Percentiles rank a stretch among this genome's conserved stretches.
Evolutionary conservation across 2,113 vertebrate genomes (phyloP).

Genomic region (Caracal caracal): DNA sequence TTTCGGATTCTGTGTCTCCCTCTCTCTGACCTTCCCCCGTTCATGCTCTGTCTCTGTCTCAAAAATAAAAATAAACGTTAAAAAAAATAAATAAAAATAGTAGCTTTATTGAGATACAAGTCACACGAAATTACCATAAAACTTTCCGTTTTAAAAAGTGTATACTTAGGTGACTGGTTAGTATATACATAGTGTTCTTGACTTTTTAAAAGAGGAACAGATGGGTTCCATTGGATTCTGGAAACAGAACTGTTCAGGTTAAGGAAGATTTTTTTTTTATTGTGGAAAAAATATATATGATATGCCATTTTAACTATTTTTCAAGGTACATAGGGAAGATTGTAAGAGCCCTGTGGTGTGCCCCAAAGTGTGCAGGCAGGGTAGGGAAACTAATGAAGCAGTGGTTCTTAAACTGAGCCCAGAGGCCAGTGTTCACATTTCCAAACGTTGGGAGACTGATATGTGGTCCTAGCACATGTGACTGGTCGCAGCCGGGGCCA

Average conservation of each 20-base stretch:
- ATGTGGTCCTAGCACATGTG: accelerated
- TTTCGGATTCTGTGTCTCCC: no score
- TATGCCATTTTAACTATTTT: background rate
- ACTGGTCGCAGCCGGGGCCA: accelerated
- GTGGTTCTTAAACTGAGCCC: background rate
- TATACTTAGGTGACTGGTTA: background rate
- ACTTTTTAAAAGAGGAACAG: background rate
- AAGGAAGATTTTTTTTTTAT: background rate
- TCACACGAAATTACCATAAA: background rate
- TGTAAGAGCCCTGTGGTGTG: background rate
- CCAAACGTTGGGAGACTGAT: accelerated
- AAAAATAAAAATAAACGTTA: no score
- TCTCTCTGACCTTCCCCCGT: no score
- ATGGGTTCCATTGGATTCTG: background rate
- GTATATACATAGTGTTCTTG: background rate
- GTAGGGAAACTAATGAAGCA: background rate
- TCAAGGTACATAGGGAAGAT: background rate
- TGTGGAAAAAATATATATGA: background rate
- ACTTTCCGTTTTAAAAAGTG: background rate
- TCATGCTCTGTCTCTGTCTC: no score
- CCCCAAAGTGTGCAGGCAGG: no score
- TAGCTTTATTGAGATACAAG: background rate
- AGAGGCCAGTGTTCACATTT: background rate
- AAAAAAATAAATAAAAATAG: background rate
- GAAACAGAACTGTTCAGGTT: background rate